phyloP scores from a whole-genome alignment of 2,888 invertebrate species.

The Aspidiotus destructor region DNA sequence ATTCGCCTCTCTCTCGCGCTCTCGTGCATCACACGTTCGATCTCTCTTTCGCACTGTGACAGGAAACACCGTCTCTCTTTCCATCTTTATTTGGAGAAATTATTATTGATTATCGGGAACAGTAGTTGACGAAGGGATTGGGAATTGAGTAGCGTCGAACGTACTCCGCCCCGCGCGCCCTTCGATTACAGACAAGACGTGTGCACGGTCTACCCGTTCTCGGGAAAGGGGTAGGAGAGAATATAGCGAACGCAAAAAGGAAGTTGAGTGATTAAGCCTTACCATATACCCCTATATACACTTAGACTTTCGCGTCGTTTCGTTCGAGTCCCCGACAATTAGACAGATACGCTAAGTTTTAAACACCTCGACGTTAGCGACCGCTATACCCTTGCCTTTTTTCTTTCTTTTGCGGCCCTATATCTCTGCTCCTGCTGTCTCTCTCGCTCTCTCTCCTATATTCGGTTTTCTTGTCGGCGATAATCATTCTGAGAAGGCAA shows the following conservation, averaged over 20 bases:
- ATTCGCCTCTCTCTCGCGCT: too few relatives aligned
- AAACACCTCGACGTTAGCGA: conserved; percentile 17
- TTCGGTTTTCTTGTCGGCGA: conserved; percentile 9
- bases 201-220: background rate
- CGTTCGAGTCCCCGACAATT: conserved; percentile 35
- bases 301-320: conserved; percentile 24
- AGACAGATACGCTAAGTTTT: conserved; percentile 37
- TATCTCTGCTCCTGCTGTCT: background rate
- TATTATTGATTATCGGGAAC: conserved; percentile 34
- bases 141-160: conserved; percentile 32
- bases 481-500: conserved; percentile 7
- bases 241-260: conserved; percentile 19
- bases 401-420: background rate
- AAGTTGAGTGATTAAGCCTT: conserved; percentile 30
- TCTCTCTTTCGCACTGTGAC: background rate
- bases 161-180: conserved; percentile 8
- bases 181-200: conserved; percentile 26
- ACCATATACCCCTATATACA: background rate
- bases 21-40: too few relatives aligned
- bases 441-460: conserved; percentile 16
- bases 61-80: conserved; percentile 26
- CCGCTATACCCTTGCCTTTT: background rate
- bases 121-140: conserved; percentile 35
- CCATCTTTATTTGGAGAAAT: conserved; percentile 26
- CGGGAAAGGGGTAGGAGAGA: conserved; percentile 9